Base-by-base conservation (phyloP, 1,140 invertebrate genomes). In the Parasteatoda tepidariorum region DNA sequence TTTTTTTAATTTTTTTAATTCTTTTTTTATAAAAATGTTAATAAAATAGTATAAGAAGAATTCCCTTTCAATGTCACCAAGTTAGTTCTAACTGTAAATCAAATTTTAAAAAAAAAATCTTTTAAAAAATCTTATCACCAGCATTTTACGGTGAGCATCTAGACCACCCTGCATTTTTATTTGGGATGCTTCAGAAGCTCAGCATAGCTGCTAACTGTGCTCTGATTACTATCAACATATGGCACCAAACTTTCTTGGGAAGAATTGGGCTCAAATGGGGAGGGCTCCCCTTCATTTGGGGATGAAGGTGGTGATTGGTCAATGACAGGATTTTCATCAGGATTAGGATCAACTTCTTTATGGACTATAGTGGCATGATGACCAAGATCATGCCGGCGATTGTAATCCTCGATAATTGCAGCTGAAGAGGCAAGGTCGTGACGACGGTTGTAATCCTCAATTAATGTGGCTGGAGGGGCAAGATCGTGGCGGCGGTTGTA, bases 151-250 rank as follows among this genome's bases (percentile, higher is more conserved):
- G n/a, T 48, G 59, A 76, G 57, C 59, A 76, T 34, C 34, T 7
- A 41, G 28, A 64, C 31, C 66, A 68, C 28, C 26, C 30, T 55
- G 3, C 48, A 67, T n/a, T n/a, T 68, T 84, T 79, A 84, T 59
- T 84, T 84, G 55, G 74, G 74, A 59, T 84, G 83, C 28, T 73
- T 68, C 9, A 84, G 48, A 55, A 86, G 73, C 66, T 86, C 85
- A 30, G 85, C 73, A 54, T 84, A 79, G 41, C 85, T 86, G 55
- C 76, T 86, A n/a, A 86, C 83, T 33, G 85, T 86, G 78, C 78
- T 85, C 34, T 86, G 84, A 61, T 86, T 86, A 62, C 85, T 86
- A 57, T 85, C 83, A 0, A 67, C 38, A 41, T 62, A 84, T 15
- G 81, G 85, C 15, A 70, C 62, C 30, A 86, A 30, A 84, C 84